phyloP scores from a whole-genome alignment of 2,888 invertebrate species.

The Amiota communis region DNA sequence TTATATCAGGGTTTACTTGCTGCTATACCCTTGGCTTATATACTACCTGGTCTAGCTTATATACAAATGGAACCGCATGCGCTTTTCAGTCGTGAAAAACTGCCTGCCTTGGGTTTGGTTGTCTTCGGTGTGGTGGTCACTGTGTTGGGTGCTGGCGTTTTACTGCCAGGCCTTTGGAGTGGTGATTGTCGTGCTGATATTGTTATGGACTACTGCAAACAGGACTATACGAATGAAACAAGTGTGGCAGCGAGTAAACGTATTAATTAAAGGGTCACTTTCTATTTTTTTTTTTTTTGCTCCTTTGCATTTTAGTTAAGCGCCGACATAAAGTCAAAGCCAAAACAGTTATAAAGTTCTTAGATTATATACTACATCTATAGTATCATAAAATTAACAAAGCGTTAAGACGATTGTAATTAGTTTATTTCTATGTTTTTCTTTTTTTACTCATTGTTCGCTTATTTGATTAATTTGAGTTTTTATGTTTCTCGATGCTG shows the following conservation, averaged over 20 bases:
- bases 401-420: background rate
- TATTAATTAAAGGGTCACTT: constrained; percentile 7
- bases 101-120: constrained; percentile 81
- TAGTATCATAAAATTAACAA: no score
- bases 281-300: no score
- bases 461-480: constrained; percentile 17
- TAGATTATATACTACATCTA: no score
- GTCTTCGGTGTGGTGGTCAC: constrained; percentile 77
- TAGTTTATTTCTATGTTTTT: background rate
- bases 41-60: constrained; percentile 86
- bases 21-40: constrained; percentile 87
- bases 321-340: constrained; percentile 15
- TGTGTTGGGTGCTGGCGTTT: constrained; percentile 70
- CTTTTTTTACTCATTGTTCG: constrained; percentile 8
- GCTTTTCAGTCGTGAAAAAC: constrained; percentile 79
- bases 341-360: constrained; percentile 27
- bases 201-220: constrained; percentile 72
- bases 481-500: constrained; percentile 14
- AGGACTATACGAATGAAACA: constrained; percentile 61
- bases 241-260: constrained; percentile 43
- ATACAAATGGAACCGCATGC: constrained; percentile 83
- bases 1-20: constrained; percentile 81
- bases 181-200: constrained; percentile 72
- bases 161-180: constrained; percentile 71
- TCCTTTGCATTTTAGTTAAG: background rate